These are phyloP conservation scores for Leptodactylus fuscus DNA, from an alignment of 2,113 vertebrate species.

Conservation along the genomic window DNA sequence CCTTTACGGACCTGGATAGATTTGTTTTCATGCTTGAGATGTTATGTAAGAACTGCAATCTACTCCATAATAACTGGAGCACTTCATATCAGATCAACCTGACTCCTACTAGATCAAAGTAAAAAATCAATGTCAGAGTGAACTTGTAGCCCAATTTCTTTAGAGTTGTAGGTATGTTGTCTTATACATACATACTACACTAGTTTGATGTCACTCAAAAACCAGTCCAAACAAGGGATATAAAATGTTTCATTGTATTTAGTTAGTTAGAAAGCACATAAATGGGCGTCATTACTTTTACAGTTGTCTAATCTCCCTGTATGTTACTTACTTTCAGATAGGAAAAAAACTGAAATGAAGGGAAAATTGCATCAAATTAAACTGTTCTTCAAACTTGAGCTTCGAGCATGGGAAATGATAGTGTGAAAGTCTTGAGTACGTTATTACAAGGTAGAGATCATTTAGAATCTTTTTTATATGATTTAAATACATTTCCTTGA, in stretches of 20 bases:
- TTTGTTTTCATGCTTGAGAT: too few relatives aligned
- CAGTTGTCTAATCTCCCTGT: slow-evolving; percentile 15
- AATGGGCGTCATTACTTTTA: slow-evolving; percentile 7
- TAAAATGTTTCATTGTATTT: neutral
- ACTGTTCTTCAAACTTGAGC: slow-evolving; percentile 45
- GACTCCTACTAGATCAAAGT: too few relatives aligned
- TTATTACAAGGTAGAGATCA: slow-evolving; percentile 53
- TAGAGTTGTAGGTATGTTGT: too few relatives aligned
- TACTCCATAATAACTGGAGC: too few relatives aligned
- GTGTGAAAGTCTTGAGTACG: slow-evolving; percentile 28
- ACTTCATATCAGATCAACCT: too few relatives aligned
- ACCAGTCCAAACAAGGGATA: neutral
- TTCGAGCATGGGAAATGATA: slow-evolving; percentile 44
- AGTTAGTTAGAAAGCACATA: neutral
- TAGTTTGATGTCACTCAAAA: neutral
- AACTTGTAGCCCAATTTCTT: too few relatives aligned
- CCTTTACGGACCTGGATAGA: too few relatives aligned
- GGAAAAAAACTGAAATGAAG: slow-evolving; percentile 46
- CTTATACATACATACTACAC: too few relatives aligned
- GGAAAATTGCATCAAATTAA: slow-evolving; percentile 58
- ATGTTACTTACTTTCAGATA: slow-evolving; percentile 31
- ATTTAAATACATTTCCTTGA: slow-evolving; percentile 41
- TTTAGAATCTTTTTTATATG: slow-evolving; percentile 44
- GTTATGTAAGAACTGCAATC: too few relatives aligned
- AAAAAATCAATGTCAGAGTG: too few relatives aligned